Evolutionary conservation across 2,888 invertebrate genomes (phyloP), one percentile per base, ranked within the genome.

Genomic region (Callyntrura sp.): DNA sequence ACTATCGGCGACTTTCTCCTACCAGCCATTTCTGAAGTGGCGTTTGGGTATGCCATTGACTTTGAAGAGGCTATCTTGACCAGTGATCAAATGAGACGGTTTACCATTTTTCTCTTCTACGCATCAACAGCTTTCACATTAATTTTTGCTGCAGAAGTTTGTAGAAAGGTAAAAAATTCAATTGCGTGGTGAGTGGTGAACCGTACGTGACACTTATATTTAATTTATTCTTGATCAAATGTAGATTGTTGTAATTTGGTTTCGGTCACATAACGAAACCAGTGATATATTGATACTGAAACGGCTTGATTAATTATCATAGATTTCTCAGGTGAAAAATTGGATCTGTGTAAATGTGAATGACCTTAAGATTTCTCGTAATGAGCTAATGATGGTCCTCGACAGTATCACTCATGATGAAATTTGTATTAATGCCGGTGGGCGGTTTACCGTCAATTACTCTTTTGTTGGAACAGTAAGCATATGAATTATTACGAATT

Each of bases 391-490:
- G 45, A 45, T 87, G 23, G 48, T 87, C 45, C 76, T 87, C 2
- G 87, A 87, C 17, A 55, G 60, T 20, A 60, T 87, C 45, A 11
- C 68, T 12, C 68, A 87, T 20, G 35, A 87, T 25, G 87, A 82
- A 35, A 45, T 87, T 14, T 65, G 81, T 12, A 70, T 87, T 1
- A 82, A 70, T 73, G 87, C 87, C 11, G 73, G 65, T 9, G 82
- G 82, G 12, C 55, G 73, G 60, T 55, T 87, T 23, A 87, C 65
- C 6, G 45, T 87, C 3, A 73, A 87, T 60, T 87, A 87, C 20
- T 70, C 81, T 2, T 87, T 81, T 43, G 73, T 87, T 57, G 87
- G 87, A 81, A 62, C 81, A 57, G 87, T 87, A 82, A 25, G 23
- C 62, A 48, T 14, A n/a, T 20, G 35, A 3, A 65, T 14, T n/a